Base-by-base conservation (phyloP, 2,888 invertebrate species). In the Brachyptera risi region DNA sequence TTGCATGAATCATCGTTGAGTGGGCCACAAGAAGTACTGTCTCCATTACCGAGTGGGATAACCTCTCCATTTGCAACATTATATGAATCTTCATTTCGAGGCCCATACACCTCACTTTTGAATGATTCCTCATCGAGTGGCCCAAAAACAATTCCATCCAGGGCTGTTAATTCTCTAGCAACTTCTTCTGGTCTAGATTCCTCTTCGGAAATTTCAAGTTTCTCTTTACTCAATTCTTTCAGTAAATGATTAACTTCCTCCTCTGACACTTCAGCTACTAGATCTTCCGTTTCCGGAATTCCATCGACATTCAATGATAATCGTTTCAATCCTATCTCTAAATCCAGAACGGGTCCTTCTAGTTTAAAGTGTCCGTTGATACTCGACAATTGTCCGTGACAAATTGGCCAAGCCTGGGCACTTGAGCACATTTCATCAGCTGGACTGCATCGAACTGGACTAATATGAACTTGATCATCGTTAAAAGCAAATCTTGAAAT, bases 271-370 rank as follows among this genome's bases (percentile, higher is more conserved):
- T 31, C 31, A 31, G 11, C n/a, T n/a, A n/a, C n/a, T n/a, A n/a
- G n/a, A n/a, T n/a, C n/a, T n/a, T n/a, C n/a, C n/a, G n/a, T n/a
- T n/a, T n/a, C n/a, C n/a, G n/a, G n/a, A n/a, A n/a, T n/a, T n/a
- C n/a, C n/a, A n/a, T n/a, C n/a, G n/a, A n/a, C n/a, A n/a, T n/a
- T n/a, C n/a, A n/a, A n/a, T n/a, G n/a, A n/a, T n/a, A n/a, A n/a
- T n/a, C n/a, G n/a, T n/a, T n/a, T n/a, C n/a, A n/a, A n/a, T n/a
- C n/a, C n/a, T n/a, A n/a, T n/a, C n/a, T n/a, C n/a, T n/a, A n/a
- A n/a, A n/a, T n/a, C n/a, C n/a, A n/a, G n/a, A 80, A 79, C 38
- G 81, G 73, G 59, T 83, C 82, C 24, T 82, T 71, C 64, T 81
- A 82, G 5, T 80, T 78, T 68, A 13, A 9, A 13, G 13, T 13